phyloP scores from a whole-genome alignment of 1,140 invertebrate genomes.

The Heliothis virescens region DNA sequence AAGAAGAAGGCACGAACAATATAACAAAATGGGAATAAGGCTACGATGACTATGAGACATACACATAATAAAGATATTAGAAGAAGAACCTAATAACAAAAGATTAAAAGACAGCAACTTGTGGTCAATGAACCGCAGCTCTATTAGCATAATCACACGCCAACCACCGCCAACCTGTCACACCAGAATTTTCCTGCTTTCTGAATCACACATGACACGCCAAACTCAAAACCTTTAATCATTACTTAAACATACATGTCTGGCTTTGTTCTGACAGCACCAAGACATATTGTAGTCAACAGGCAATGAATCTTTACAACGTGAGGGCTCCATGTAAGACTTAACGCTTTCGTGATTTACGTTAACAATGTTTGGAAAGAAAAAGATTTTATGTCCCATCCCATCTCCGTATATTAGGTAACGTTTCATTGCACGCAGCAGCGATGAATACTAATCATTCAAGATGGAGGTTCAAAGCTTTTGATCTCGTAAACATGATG shows the following conservation, averaged over 20 bases:
- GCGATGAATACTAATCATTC: conserved; percentile 9
- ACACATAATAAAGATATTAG: no score
- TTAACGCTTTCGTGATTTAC: conserved; percentile 32
- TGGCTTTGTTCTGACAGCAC: background rate
- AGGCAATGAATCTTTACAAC: conserved; percentile 11
- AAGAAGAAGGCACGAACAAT: no score
- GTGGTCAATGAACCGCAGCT: no score
- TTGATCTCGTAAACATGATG: background rate
- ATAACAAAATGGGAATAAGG: no score
- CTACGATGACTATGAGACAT: no score
- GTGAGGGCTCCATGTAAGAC: background rate
- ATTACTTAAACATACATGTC: background rate
- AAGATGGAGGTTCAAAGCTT: background rate
- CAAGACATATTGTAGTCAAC: background rate
- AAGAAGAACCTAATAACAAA: no score
- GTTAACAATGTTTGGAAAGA: conserved; percentile 5
- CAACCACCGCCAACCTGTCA: no score
- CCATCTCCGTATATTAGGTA: conserved; percentile 24
- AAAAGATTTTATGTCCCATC: conserved; percentile 15
- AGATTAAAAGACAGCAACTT: no score
- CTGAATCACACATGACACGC: background rate
- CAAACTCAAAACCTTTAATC: background rate
- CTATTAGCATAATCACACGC: no score
- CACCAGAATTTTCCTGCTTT: no score
- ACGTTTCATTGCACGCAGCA: conserved; percentile 1